Conservation (phyloP, 2,888 invertebrate species). For the Stratiomys singularior region DNA sequence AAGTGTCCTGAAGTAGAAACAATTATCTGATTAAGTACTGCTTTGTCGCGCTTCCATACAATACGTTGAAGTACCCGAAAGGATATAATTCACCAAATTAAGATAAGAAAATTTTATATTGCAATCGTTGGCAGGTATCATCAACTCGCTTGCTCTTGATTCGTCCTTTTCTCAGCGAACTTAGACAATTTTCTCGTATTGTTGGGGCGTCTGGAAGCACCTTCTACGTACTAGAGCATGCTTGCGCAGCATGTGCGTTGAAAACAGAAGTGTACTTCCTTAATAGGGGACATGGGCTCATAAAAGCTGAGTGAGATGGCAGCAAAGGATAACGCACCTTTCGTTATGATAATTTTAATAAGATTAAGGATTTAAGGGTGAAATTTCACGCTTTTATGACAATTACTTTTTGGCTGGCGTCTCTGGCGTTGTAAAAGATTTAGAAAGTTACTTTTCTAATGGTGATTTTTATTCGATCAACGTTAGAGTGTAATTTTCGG, state of each 20-base stretch:
- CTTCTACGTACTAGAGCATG: too few species aligned
- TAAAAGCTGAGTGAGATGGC: conserved; percentile 24
- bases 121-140: neutral
- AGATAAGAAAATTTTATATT: conserved; percentile 40
- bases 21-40: conserved; percentile 36
- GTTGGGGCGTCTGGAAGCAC: too few species aligned
- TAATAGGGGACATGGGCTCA: neutral
- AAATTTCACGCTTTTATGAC: conserved; percentile 27
- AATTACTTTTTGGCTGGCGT: neutral
- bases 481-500: too few species aligned
- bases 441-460: too few species aligned
- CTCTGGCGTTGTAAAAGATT: too few species aligned
- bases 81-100: conserved; percentile 41
- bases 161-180: neutral
- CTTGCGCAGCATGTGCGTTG: too few species aligned
- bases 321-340: conserved; percentile 37
- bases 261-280: neutral
- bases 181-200: neutral
- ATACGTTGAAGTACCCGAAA: neutral
- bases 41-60: conserved; percentile 6
- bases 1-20: conserved; percentile 37
- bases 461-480: too few species aligned
- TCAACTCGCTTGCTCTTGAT: conserved; percentile 1
- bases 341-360: conserved; percentile 38
- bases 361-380: conserved; percentile 34